These are phyloP conservation scores for Tenualosa ilisha DNA, from an alignment of 2,797 vertebrate genomes.

Conservation along the genomic window DNA sequence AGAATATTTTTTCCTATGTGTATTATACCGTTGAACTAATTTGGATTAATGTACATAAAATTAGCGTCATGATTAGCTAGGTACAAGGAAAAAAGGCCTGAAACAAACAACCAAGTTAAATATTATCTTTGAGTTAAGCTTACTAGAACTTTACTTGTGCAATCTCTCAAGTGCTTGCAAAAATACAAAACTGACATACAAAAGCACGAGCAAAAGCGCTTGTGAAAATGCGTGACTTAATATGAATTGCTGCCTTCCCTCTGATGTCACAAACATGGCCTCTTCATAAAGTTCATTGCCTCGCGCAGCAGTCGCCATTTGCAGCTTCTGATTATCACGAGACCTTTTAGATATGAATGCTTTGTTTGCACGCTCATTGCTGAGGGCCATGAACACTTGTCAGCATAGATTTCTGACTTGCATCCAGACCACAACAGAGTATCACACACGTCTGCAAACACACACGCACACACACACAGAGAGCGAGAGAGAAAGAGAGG, in stretches of 20 bases:
- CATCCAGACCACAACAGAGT: neutral
- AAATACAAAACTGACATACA: neutral
- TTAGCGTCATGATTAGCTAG: neutral
- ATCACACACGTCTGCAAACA: neutral
- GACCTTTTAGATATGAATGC: conserved; percentile 15
- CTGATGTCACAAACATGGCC: neutral
- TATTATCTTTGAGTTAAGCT: neutral
- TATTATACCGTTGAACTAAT: neutral
- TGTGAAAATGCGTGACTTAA: neutral
- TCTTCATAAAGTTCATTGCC: neutral
- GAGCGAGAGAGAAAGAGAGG: neutral
- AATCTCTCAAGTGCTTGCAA: neutral
- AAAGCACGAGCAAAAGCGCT: neutral
- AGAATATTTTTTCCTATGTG: neutral
- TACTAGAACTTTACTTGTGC: neutral
- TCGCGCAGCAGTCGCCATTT: conserved; percentile 2
- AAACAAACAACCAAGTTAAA: neutral
- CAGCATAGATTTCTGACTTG: neutral
- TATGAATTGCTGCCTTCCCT: neutral
- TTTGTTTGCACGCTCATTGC: neutral
- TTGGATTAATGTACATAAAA: neutral
- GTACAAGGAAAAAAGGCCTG: neutral
- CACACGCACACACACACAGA: conserved; percentile 1
- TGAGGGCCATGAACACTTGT: neutral
- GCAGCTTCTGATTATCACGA: conserved; percentile 8